Evolutionary conservation across 2,797 vertebrate genomes (phyloP), one percentile per base, ranked within the genome.

Genomic region (Sebastiscus tertius): DNA sequence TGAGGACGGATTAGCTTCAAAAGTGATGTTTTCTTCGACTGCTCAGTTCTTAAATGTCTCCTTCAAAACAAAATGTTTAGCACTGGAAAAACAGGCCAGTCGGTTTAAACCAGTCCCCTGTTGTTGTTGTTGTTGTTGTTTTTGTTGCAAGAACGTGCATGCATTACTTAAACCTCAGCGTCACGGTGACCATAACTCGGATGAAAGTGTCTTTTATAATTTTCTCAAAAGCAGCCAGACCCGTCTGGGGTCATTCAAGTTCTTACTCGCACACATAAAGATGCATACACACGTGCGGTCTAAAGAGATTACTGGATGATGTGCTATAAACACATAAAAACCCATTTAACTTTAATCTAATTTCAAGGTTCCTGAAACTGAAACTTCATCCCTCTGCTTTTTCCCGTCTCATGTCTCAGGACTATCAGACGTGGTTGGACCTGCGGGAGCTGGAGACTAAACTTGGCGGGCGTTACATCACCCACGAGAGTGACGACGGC

Each of bases 351-450:
- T 14, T 55, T 18, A 9, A 84, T 87, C 33, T 55, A 36, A 86
- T 86, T 82, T 77, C 36, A 72, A 66, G 2, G 54, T 71, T 79
- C 22, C 74, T 59, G 10, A 76, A 79, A 49, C 65, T 79, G 78
- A 82, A 82, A 79, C 66, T 46, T 34, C 22, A 83, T 77, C 52
- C 66, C 49, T 6, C 13, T 66, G 70, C 73, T 77, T 56, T 24
- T 84, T 64, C 29, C 20, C 4, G 0, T 36, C 10, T 79, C 16
- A 8, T 54, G 59, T 72, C 72, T 68, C 87, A 98, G 97, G 97
- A 98, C 86, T 97, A 98, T 82, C 96, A 97, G 88, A 93, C 97
- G 0, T 98, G 97, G 97, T 86, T 98, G 80, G 97, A 98, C 68
- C 94, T 98, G 49, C 95, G 97, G 11, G 96, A 97, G 85, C 93